Evolutionary conservation across 2,797 vertebrate species (phyloP).

Genomic region (Sciurus carolinensis): DNA sequence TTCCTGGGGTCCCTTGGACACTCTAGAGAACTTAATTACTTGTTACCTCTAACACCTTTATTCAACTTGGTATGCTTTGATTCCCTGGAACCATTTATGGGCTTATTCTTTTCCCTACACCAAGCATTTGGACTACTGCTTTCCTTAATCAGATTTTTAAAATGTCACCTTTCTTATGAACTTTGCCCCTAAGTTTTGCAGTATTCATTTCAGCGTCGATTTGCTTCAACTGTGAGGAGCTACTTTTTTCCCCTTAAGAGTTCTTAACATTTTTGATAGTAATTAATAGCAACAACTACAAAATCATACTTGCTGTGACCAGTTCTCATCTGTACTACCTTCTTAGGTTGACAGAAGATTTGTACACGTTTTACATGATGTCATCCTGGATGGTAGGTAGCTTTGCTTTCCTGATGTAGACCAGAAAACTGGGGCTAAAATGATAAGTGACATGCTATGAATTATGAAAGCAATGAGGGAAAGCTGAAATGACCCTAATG

Average conservation of each 20-base stretch:
- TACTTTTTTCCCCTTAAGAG: neutral
- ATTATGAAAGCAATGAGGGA: neutral
- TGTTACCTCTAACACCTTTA: conserved; percentile 43
- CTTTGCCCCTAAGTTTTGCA: neutral
- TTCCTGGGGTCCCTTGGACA: neutral
- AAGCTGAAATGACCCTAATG: neutral
- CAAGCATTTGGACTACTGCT: neutral
- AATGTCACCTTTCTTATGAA: neutral
- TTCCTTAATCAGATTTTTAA: neutral
- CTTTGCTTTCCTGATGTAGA: neutral
- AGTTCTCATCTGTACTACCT: neutral
- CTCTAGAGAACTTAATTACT: neutral
- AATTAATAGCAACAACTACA: neutral
- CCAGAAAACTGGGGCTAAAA: neutral
- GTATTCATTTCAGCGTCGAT: neutral
- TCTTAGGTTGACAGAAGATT: neutral
- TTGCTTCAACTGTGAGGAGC: neutral
- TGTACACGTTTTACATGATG: neutral
- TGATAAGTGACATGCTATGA: neutral
- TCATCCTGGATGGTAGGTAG: neutral
- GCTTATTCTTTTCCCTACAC: neutral
- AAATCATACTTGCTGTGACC: neutral
- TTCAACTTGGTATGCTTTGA: neutral
- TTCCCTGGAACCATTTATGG: conserved; percentile 3
- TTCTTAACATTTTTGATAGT: neutral